Percentiles rank a stretch among this genome's conserved stretches.
Evolutionary conservation across 2,113 vertebrate species (phyloP).

Genomic region (Symphodus melops): DNA sequence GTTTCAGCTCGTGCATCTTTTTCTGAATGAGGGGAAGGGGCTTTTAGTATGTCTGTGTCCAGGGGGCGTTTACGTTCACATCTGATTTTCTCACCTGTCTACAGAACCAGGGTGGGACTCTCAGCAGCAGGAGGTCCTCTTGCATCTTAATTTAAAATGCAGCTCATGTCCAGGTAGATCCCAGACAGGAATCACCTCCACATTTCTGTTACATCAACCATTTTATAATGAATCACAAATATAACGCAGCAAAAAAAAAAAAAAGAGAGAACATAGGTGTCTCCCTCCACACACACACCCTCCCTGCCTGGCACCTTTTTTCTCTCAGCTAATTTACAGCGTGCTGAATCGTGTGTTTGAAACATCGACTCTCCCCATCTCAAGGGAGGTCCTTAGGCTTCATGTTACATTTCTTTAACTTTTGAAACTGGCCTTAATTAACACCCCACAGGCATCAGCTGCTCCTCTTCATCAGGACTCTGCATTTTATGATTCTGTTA

Average conservation of each 20-base stretch:
- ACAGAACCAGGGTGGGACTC: not conserved
- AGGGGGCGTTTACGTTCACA: not conserved
- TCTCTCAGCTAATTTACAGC: slow-evolving; percentile 50
- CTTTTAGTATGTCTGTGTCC: not conserved
- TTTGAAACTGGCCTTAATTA: slow-evolving; percentile 61
- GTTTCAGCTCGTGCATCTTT: not conserved
- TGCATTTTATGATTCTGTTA: slow-evolving; percentile 15
- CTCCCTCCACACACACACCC: too few relatives aligned
- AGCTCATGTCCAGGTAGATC: slow-evolving; percentile 12
- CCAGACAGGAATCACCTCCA: slow-evolving; percentile 2
- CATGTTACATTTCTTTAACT: slow-evolving; percentile 45
- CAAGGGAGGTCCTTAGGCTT: slow-evolving; percentile 47
- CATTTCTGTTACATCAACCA: not conserved
- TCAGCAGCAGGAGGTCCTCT: not conserved
- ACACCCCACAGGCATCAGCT: slow-evolving; percentile 39
- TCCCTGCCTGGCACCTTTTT: slow-evolving; percentile 3
- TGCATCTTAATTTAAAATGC: slow-evolving; percentile 5
- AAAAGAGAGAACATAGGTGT: slow-evolving; percentile 1
- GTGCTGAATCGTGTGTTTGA: slow-evolving; percentile 16
- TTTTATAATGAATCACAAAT: slow-evolving; percentile 35
- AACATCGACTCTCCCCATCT: slow-evolving; percentile 10
- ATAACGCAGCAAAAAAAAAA: slow-evolving; percentile 3
- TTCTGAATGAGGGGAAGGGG: not conserved
- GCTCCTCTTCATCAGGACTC: slow-evolving; percentile 14
- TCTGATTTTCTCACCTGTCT: not conserved